Evolutionary conservation across 2,797 vertebrate species (phyloP).

Genomic region (Rhynchotus rufescens): DNA sequence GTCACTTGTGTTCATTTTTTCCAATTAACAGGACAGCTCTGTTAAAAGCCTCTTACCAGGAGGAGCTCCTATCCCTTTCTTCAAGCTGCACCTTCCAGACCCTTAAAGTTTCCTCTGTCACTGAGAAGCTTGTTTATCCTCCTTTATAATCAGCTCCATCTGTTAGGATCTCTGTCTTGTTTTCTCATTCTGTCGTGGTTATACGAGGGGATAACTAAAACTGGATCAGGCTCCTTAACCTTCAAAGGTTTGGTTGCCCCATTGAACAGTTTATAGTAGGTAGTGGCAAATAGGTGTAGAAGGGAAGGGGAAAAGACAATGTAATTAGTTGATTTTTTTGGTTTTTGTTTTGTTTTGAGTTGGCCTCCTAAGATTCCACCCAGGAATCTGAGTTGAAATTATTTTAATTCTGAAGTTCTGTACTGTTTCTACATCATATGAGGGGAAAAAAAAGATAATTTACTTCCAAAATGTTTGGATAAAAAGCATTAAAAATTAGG

Average conservation of each 20-base stretch:
- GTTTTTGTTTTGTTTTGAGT: background rate
- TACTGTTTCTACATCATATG: background rate
- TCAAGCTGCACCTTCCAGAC: background rate
- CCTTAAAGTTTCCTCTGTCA: background rate
- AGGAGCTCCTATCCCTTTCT: background rate
- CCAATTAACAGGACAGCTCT: background rate
- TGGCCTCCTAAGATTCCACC: background rate
- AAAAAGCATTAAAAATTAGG: background rate
- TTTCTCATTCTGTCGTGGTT: background rate
- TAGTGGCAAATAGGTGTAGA: background rate
- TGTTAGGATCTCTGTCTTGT: background rate
- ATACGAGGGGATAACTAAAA: background rate
- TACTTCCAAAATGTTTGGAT: background rate
- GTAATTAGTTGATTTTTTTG: background rate
- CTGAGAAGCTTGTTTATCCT: background rate
- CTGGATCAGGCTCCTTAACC: background rate
- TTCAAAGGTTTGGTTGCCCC: background rate
- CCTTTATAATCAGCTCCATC: background rate
- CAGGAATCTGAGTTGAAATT: background rate
- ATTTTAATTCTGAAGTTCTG: background rate
- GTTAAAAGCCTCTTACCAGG: background rate
- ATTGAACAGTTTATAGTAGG: background rate
- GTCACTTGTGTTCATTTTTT: background rate
- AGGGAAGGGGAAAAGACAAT: background rate
- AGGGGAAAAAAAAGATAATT: background rate